Base-by-base conservation (phyloP, 2,113 vertebrate species). In the Pseudorasbora parva region DNA sequence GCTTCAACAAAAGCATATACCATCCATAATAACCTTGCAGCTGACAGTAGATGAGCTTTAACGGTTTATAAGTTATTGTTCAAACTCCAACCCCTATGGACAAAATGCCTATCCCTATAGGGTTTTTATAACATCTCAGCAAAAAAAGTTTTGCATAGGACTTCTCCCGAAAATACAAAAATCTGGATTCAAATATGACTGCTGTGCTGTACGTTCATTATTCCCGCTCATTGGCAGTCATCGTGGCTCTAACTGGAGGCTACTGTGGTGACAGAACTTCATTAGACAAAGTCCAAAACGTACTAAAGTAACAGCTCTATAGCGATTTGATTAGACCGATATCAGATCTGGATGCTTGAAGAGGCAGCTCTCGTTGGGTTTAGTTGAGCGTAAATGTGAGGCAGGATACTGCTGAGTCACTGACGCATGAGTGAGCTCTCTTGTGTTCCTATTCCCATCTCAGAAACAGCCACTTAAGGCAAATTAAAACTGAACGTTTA, bases 281-380 rank as follows among this genome's bases (percentile, higher is more conserved):
- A 41, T 62, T 0, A 62, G 17, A 17, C n/a, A 27, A 25, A 60
- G 57, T 25, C 37, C 41, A 77, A 41, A 51, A 54, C 57, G 6
- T 82, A 25, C 30, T 12, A 62, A 60, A 81, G 57, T 81, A 49
- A 60, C 47, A 81, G 54, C 59, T 27, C 76, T 51, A 64, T 11
- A 81, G 57, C 2, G 2, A 76, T 17, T 60, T 23, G 45, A 87
- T 82, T 57, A 84, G 62, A 76, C 51, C 0, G 56, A 71, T 64
- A 51, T 81, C 77, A 84, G 56, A 64, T 71, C 60, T n/a, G 2
- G 11, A 54, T 12, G 19, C 60, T 81, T 30, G 51, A 86, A 72
- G 21, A 90, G 80, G 86, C 86, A 90, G 89, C 84, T 59, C 56
- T 81, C 7, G 69, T 87, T 82, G 23, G 47, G 56, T 77, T 77